phyloP scores from a whole-genome alignment of 2,797 vertebrate genomes.

The Pampus argenteus region DNA sequence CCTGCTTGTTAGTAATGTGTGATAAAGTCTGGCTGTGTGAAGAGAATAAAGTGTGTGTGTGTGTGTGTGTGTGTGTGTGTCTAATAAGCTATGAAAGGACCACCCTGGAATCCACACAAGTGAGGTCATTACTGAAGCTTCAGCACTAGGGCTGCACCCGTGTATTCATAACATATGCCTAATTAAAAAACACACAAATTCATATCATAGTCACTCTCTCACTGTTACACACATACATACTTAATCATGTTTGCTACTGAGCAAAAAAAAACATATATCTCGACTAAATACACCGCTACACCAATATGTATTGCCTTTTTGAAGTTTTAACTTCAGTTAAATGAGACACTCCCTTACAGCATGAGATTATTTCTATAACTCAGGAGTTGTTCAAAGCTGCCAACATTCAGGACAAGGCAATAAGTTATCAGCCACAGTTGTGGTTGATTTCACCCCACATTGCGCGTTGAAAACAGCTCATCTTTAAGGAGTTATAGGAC shows the following conservation, averaged over 20 bases:
- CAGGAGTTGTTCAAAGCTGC: neutral
- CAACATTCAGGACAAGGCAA: neutral
- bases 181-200: slow-evolving; percentile 34
- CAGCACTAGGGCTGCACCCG: slow-evolving; percentile 36
- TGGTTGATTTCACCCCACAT: neutral
- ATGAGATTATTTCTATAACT: slow-evolving; percentile 5
- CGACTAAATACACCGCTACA: neutral
- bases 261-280: neutral
- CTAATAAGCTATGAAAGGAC: slow-evolving; percentile 64
- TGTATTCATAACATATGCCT: slow-evolving; percentile 28
- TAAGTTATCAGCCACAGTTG: neutral
- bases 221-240: slow-evolving; percentile 11
- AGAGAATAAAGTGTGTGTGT: slow-evolving; percentile 41
- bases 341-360: neutral
- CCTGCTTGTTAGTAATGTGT: slow-evolving; percentile 69
- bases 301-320: neutral
- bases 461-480: neutral
- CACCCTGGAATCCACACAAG: slow-evolving; percentile 71
- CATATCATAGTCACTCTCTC: neutral
- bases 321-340: neutral
- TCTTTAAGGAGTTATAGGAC: neutral
- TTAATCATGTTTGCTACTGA: neutral
- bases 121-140: slow-evolving; percentile 75
- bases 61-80: slow-evolving; percentile 42
- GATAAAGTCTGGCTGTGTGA: slow-evolving; percentile 57